Conservation (phyloP, 2,888 invertebrate genomes). For the Dryobota labecula region DNA sequence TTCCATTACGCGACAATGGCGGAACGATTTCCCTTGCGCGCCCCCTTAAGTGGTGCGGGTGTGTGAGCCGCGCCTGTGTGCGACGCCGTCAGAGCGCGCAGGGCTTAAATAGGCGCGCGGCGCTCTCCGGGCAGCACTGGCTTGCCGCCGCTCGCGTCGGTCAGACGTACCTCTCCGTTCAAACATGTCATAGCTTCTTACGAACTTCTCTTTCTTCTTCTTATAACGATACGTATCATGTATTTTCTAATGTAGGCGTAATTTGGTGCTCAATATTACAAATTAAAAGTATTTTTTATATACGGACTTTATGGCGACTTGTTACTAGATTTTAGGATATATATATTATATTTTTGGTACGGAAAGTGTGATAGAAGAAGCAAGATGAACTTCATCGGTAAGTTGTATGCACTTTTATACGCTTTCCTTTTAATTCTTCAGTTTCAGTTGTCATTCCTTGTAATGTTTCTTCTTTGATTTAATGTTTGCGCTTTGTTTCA, state of each 20-base stretch:
- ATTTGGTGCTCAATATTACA: conserved; percentile 87
- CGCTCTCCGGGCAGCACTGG: conserved; percentile 77
- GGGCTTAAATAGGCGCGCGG: conserved; percentile 77
- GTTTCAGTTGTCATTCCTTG: background rate
- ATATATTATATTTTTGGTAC: conserved; percentile 68
- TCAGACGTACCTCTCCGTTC: conserved; percentile 73
- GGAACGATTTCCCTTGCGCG: conserved; percentile 84
- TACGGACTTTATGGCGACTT: conserved; percentile 81
- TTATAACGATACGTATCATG: conserved; percentile 88
- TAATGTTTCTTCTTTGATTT: conserved; percentile 7
- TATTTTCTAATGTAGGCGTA: conserved; percentile 82
- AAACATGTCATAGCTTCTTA: conserved; percentile 82
- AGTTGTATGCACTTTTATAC: conserved; percentile 70
- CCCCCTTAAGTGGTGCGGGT: conserved; percentile 79
- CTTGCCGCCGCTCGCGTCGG: conserved; percentile 78
- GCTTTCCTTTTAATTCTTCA: background rate
- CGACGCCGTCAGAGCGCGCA: conserved; percentile 54
- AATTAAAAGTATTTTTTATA: conserved; percentile 84
- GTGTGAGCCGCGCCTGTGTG: conserved; percentile 69
- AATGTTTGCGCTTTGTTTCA: background rate
- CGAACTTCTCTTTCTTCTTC: conserved; percentile 77
- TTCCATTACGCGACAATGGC: conserved; percentile 87
- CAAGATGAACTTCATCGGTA: conserved; percentile 88
- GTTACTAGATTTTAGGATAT: conserved; percentile 74
- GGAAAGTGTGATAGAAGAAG: conserved; percentile 75